Evolutionary conservation across 1,140 invertebrate genomes (phyloP).

Genomic region (Saxidomus purpurata): DNA sequence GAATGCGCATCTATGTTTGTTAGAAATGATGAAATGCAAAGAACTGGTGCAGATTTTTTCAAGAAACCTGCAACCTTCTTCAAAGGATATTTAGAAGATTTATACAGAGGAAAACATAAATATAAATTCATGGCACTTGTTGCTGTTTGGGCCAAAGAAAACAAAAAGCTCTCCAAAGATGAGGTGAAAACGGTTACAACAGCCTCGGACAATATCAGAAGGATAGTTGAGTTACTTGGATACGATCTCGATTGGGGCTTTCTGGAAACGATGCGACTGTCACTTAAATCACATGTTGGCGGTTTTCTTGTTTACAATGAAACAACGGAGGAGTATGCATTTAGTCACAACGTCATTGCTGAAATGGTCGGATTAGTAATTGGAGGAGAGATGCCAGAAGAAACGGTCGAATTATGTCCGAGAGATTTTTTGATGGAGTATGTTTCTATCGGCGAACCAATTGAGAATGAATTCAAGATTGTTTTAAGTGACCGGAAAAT

Average conservation of each 20-base stretch:
- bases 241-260: background rate
- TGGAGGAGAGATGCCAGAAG: constrained; percentile 6
- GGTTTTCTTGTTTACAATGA: constrained; percentile 31
- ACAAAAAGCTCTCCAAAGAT: background rate
- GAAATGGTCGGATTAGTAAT: constrained; percentile 54
- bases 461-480: background rate
- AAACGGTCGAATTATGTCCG: constrained; percentile 23
- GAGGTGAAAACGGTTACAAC: background rate
- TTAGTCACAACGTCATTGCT: constrained; percentile 52
- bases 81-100: constrained; percentile 34
- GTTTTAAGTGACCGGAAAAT: background rate
- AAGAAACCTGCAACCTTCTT: constrained; percentile 43
- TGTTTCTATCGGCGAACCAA: background rate
- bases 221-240: background rate
- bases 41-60: constrained; percentile 25
- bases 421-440: constrained; percentile 45
- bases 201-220: constrained; percentile 3
- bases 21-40: background rate
- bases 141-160: constrained; percentile 45
- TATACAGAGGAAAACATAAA: background rate
- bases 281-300: constrained; percentile 18
- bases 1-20: constrained; percentile 55
- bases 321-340: constrained; percentile 8
- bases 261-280: background rate
- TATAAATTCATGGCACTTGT: constrained; percentile 53